These are phyloP conservation scores for Pangasius djambal DNA, from an alignment of 2,797 vertebrate species.

Conservation along the genomic window DNA sequence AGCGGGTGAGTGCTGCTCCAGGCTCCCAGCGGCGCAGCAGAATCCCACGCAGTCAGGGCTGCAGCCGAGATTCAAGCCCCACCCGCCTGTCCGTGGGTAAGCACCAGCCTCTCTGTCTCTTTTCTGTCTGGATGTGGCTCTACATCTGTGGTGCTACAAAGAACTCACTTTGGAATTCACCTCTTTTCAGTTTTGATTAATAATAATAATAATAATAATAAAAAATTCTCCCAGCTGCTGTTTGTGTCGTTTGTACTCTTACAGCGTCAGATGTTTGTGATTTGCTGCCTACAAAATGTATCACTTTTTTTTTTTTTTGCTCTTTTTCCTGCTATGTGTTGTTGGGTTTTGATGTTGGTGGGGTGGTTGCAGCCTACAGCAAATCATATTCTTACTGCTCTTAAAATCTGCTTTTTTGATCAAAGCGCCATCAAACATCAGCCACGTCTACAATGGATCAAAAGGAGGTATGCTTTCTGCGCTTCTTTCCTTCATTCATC, in stretches of 20 bases:
- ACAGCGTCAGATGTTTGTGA: neutral
- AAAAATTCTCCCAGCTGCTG: neutral
- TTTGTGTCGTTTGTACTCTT: neutral
- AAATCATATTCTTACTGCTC: slow-evolving; percentile 40
- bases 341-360: slow-evolving; percentile 7
- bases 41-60: slow-evolving; percentile 96
- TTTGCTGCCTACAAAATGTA: slow-evolving; percentile 10
- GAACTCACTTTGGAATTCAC: neutral
- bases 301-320: neutral
- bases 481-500: slow-evolving; percentile 33
- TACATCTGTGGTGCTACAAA: neutral
- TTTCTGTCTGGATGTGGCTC: neutral
- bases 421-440: slow-evolving; percentile 81
- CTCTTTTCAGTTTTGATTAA: neutral
- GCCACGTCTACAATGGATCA: slow-evolving; percentile 80
- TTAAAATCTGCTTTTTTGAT: slow-evolving; percentile 60
- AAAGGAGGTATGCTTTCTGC: slow-evolving; percentile 79
- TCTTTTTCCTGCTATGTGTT: neutral
- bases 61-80: slow-evolving; percentile 95
- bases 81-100: slow-evolving; percentile 94
- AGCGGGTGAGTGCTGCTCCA: slow-evolving; percentile 75
- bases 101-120: slow-evolving; percentile 51
- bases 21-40: slow-evolving; percentile 88
- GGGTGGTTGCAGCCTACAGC: neutral
- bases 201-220: neutral